Evolutionary conservation across 2,888 invertebrate species (phyloP).

Genomic region (Lysandra coridon): DNA sequence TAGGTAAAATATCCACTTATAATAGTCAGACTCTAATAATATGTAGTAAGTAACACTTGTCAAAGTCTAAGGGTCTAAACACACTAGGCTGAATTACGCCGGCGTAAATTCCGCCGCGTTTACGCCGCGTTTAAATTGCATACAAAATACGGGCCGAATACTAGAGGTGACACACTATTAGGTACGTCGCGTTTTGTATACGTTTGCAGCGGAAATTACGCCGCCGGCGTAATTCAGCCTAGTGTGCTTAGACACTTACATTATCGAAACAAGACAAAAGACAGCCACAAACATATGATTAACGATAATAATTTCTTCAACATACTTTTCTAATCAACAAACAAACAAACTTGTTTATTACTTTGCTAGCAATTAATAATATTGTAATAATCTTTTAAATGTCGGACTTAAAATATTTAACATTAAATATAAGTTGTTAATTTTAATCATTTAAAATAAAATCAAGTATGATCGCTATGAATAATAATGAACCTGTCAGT

Average conservation of each 20-base stretch:
- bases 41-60: not conserved
- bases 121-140: too few species aligned
- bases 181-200: too few species aligned
- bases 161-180: too few species aligned
- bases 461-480: not conserved
- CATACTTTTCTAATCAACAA: not conserved
- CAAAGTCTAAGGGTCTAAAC: not conserved
- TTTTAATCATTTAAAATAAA: not conserved
- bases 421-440: not conserved
- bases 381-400: not conserved
- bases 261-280: not conserved
- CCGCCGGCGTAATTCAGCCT: too few species aligned
- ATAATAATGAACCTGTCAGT: constrained; percentile 7
- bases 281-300: not conserved
- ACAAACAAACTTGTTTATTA: not conserved
- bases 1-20: too few species aligned
- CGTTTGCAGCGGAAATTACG: too few species aligned
- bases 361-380: constrained; percentile 1
- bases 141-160: too few species aligned
- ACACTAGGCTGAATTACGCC: too few species aligned
- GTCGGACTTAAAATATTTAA: not conserved
- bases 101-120: too few species aligned
- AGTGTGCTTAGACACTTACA: not conserved
- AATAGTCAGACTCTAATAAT: not conserved
- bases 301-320: not conserved